Base-by-base conservation (phyloP, 2,888 invertebrate species). In the Torymus texanus region DNA sequence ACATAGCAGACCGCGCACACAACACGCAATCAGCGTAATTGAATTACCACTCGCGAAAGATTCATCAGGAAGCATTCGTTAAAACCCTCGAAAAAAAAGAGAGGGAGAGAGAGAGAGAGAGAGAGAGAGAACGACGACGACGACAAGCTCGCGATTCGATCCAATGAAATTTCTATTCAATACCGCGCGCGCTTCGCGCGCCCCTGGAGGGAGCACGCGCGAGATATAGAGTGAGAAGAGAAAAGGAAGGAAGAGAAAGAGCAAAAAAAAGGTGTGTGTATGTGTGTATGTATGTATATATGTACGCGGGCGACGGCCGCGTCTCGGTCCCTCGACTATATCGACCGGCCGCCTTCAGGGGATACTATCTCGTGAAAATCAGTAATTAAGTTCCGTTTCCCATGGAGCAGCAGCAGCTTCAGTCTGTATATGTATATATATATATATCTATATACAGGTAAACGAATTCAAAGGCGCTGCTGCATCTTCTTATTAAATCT, bases 401-500 rank as follows among this genome's bases (percentile, higher is more conserved):
- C 79, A 41, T 65, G 78, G 63, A 70, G 41, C 41, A 41, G 41
- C 29, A 29, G 29, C 41, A 41, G 41, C 41, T 8, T 8, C 41
- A 8, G n/a, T n/a, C 21, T 21, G 2, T 21, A 21, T 21, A 21
- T 21, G 8, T 41, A 8, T 41, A 41, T 1, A 5, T 29, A 41
- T 41, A 41, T 8, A 29, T 8, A 29, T 29, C 53, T 29, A 63
- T 63, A 50, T 50, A 58, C 51, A 68, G 68, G 59, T 61, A 70
- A 80, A 73, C 51, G 63, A 76, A 79, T 81, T 68, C 66, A 74
- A 81, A 83, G 72, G 73, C 78, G 59, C 56, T 75, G 53, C 80
- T 75, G 78, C 82, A 84, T 85, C 86, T 75, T 84, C 83, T 85
- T 86, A 86, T 87, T 86, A 87, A 87, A 85, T 85, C 86, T 86